These are phyloP conservation scores for Tetranychus cinnabarinus DNA, from an alignment of 1,140 invertebrate genomes.

Conservation along the genomic window DNA sequence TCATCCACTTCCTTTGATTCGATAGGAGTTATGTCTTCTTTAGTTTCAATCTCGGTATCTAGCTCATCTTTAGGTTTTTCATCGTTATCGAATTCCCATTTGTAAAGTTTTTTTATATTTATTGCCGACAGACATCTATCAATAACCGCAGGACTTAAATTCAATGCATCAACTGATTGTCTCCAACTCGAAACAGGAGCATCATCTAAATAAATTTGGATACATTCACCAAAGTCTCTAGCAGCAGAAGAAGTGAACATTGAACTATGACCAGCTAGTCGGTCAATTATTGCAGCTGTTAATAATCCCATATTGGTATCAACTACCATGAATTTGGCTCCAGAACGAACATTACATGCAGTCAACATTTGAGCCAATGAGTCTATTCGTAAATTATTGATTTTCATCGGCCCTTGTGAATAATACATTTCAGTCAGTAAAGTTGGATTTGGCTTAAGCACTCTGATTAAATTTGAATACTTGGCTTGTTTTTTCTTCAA, in stretches of 20 bases:
- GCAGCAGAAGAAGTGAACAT: constrained; percentile 11
- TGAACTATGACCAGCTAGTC: constrained; percentile 35
- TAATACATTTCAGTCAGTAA: constrained; percentile 53
- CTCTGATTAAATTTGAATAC: constrained; percentile 4
- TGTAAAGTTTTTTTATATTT: not conserved
- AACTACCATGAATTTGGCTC: constrained; percentile 55
- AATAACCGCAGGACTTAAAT: constrained; percentile 18
- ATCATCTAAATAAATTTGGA: constrained; percentile 44
- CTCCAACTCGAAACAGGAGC: constrained; percentile 11
- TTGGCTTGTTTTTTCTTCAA: constrained; percentile 10
- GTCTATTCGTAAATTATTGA: constrained; percentile 48
- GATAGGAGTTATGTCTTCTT: not conserved
- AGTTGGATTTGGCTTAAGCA: constrained; percentile 40
- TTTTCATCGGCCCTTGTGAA: constrained; percentile 43
- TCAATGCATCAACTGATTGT: constrained; percentile 39
- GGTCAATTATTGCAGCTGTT: constrained; percentile 45
- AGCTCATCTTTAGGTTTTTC: not conserved
- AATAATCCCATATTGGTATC: constrained; percentile 63
- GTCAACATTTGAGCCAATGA: constrained; percentile 62
- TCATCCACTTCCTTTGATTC: not conserved
- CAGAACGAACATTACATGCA: constrained; percentile 46
- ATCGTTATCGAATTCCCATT: not conserved
- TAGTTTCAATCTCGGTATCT: not conserved
- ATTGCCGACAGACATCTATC: constrained; percentile 7
- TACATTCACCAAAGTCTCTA: constrained; percentile 5